Evolutionary conservation across 2,113 vertebrate genomes (phyloP).

Genomic region (Stegastes partitus): DNA sequence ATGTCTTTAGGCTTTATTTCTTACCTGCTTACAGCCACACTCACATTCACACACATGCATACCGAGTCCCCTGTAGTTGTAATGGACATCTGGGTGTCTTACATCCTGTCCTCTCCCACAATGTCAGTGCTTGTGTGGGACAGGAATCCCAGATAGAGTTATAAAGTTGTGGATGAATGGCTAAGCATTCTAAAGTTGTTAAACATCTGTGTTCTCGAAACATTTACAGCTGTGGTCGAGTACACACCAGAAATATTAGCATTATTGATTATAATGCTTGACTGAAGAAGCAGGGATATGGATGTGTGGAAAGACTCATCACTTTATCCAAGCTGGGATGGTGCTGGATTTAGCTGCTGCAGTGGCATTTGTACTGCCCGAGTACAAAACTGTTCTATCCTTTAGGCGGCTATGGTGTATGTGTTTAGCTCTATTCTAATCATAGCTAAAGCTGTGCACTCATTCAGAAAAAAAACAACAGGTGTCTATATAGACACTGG

Average conservation of each 20-base stretch:
- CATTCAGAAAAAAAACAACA: too few species aligned
- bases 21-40: slow-evolving; percentile 49
- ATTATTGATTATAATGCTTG: background rate
- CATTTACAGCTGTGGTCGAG: slow-evolving; percentile 23
- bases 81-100: slow-evolving; percentile 55
- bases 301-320: background rate
- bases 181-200: too few species aligned
- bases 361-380: too few species aligned
- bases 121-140: slow-evolving; percentile 28
- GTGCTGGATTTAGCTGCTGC: slow-evolving; percentile 5
- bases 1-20: slow-evolving; percentile 64
- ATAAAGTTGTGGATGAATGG: too few species aligned
- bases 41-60: slow-evolving; percentile 39
- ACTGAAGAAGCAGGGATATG: background rate
- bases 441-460: too few species aligned
- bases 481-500: too few species aligned
- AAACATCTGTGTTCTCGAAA: background rate
- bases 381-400: too few species aligned
- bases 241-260: slow-evolving; percentile 17
- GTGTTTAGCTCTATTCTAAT: background rate
- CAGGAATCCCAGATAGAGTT: slow-evolving; percentile 16
- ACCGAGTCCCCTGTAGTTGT: slow-evolving; percentile 58
- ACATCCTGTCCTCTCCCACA: slow-evolving; percentile 33
- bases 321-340: background rate
- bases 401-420: background rate